Evolutionary conservation across 2,797 vertebrate species (phyloP).

Genomic region (Brotula barbata): DNA sequence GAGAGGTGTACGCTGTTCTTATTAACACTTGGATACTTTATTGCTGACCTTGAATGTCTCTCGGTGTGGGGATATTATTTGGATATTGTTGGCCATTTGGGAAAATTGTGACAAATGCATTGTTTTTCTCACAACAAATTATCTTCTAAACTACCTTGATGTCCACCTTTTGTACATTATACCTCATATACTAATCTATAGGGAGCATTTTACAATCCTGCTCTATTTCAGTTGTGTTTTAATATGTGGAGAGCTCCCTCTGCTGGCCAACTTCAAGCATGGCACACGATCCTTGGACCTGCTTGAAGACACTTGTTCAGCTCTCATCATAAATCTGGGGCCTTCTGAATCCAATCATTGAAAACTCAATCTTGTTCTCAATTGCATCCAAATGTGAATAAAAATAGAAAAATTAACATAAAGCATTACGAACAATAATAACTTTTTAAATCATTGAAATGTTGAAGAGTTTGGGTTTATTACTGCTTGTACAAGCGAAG

Average conservation of each 20-base stretch:
- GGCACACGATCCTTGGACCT: not conserved
- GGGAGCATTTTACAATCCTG: not conserved
- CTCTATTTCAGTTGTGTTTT: constrained; percentile 20
- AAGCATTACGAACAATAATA: no score
- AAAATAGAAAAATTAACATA: not conserved
- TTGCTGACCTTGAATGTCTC: constrained; percentile 3
- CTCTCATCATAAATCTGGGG: not conserved
- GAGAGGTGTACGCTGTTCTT: constrained; percentile 33
- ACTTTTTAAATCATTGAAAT: no score
- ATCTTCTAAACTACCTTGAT: not conserved
- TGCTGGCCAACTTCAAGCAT: constrained; percentile 50
- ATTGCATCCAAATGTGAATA: not conserved
- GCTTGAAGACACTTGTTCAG: not conserved
- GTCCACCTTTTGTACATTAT: not conserved
- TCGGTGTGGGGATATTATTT: not conserved
- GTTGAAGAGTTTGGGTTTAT: not conserved
- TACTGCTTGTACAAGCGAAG: not conserved
- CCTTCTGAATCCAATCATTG: not conserved
- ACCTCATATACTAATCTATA: not conserved
- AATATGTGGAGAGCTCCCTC: constrained; percentile 58
- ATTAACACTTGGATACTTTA: constrained; percentile 32
- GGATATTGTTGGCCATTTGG: constrained; percentile 14
- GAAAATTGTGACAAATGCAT: constrained; percentile 1
- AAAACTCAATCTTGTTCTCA: not conserved
- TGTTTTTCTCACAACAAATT: no score